A percentile compares a stretch with the other conserved stretches of the same genome.
Conservation (phyloP, 1,140 invertebrate species). For the Ips nitidus region DNA sequence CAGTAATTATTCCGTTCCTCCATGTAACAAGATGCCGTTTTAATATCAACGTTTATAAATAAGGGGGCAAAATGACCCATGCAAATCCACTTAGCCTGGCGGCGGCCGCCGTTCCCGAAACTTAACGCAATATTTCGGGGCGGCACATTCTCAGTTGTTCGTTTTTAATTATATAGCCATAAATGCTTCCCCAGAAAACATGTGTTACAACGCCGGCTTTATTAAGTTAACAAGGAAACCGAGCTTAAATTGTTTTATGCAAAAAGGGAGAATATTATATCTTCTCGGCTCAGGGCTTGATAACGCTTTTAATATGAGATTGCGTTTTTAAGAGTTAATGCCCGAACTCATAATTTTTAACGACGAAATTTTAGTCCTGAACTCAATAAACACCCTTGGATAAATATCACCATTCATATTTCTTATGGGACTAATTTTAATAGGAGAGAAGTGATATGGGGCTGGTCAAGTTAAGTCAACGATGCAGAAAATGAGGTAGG, state of each 20-base stretch:
- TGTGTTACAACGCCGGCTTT: slow-evolving; percentile 34
- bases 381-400: no score
- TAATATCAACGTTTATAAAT: slow-evolving; percentile 35
- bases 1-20: slow-evolving; percentile 27
- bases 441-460: slow-evolving; percentile 33
- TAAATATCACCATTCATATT: no score
- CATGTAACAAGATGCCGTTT: slow-evolving; percentile 32
- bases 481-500: slow-evolving; percentile 48
- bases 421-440: slow-evolving; percentile 31
- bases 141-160: slow-evolving; percentile 36
- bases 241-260: slow-evolving; percentile 32
- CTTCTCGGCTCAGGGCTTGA: slow-evolving; percentile 7
- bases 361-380: no score
- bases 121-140: slow-evolving; percentile 34
- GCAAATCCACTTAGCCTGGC: slow-evolving; percentile 32
- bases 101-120: slow-evolving; percentile 26
- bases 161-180: slow-evolving; percentile 37
- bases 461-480: slow-evolving; percentile 44
- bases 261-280: slow-evolving; percentile 33
- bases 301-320: slow-evolving; percentile 11
- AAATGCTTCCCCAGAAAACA: slow-evolving; percentile 34
- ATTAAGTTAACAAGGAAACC: slow-evolving; percentile 35
- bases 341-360: neutral
- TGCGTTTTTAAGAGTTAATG: neutral
- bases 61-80: slow-evolving; percentile 34